phyloP scores from a whole-genome alignment of 2,113 vertebrate genomes.

The Anser cygnoides region DNA sequence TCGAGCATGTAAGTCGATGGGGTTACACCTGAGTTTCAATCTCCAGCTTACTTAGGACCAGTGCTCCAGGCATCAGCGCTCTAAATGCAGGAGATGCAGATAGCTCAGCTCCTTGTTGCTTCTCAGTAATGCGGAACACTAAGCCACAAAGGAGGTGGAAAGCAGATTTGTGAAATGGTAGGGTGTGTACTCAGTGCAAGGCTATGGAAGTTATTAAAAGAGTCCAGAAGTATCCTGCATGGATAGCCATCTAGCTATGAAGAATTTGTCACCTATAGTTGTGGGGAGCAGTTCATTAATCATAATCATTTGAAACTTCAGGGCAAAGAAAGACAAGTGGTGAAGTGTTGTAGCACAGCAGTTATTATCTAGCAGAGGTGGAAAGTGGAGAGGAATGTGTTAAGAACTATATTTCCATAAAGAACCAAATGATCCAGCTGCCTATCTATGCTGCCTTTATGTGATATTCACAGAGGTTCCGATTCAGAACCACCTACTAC shows the following conservation, averaged over 20 bases:
- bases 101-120: neutral
- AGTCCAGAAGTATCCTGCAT: neutral
- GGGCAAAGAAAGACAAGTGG: neutral
- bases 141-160: neutral
- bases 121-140: neutral
- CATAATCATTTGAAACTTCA: neutral
- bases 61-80: neutral
- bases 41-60: neutral
- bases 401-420: rapidly evolving
- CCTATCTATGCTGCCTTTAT: neutral
- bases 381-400: neutral
- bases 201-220: neutral
- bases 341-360: neutral
- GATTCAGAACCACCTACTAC: neutral
- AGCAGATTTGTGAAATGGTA: neutral
- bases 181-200: neutral
- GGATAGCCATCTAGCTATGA: neutral
- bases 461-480: neutral
- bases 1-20: neutral
- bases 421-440: neutral
- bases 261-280: neutral
- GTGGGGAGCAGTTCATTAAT: neutral
- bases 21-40: neutral
- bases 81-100: neutral
- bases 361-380: neutral